phyloP scores from a whole-genome alignment of 2,888 invertebrate genomes.

The Odontothrips loti region DNA sequence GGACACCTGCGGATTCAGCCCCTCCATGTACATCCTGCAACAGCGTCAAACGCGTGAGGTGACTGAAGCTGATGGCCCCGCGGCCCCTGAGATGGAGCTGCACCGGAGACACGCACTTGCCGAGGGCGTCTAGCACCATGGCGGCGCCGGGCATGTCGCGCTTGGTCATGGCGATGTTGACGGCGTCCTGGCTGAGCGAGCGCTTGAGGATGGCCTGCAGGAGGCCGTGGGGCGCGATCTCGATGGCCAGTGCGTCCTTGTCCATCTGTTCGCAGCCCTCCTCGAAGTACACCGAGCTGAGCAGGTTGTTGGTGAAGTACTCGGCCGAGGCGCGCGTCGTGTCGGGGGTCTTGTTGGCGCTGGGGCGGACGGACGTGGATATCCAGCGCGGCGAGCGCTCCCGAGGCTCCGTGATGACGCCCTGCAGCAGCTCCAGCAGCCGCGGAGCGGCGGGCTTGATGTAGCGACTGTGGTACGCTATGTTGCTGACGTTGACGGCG shows the following conservation, averaged over 20 bases:
- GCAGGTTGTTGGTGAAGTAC: slow-evolving; percentile 56
- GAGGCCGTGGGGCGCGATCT: slow-evolving; percentile 60
- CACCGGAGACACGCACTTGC: slow-evolving; percentile 52
- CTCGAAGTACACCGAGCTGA: slow-evolving; percentile 52
- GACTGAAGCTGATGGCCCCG: background rate
- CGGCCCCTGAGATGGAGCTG: background rate
- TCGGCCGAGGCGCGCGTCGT: slow-evolving; percentile 52
- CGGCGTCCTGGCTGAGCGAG: slow-evolving; percentile 50
- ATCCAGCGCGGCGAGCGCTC: slow-evolving; percentile 54
- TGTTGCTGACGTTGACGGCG: slow-evolving; percentile 40
- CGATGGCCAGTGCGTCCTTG: slow-evolving; percentile 55
- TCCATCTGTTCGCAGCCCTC: slow-evolving; percentile 58
- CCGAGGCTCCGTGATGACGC: slow-evolving; percentile 46
- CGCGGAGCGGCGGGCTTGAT: slow-evolving; percentile 48
- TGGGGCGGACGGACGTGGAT: slow-evolving; percentile 53
- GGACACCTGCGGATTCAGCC: slow-evolving; percentile 50
- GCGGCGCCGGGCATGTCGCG: slow-evolving; percentile 51
- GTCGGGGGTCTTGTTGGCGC: slow-evolving; percentile 49
- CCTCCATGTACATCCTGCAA: slow-evolving; percentile 51
- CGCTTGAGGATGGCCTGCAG: slow-evolving; percentile 58
- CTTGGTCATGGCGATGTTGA: slow-evolving; percentile 55
- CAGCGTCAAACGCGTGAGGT: background rate
- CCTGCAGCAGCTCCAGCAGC: slow-evolving; percentile 47
- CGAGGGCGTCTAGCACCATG: slow-evolving; percentile 59
- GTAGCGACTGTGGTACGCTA: slow-evolving; percentile 42